phyloP scores from a whole-genome alignment of 2,113 vertebrate genomes.

The Pygathrix nemaeus region DNA sequence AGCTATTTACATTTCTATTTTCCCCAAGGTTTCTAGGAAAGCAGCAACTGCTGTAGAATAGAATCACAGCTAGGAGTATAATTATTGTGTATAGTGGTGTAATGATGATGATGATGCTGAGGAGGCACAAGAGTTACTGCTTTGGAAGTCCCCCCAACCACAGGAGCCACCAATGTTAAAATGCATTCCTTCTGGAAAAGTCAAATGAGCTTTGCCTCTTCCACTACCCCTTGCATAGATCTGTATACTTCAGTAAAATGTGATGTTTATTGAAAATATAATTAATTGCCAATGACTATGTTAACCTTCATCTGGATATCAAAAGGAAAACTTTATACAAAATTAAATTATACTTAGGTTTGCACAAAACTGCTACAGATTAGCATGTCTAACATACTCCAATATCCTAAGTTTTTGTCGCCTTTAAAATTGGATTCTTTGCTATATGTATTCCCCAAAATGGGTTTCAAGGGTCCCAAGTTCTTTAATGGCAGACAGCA shows the following conservation, averaged over 20 bases:
- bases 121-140: background rate
- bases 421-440: background rate
- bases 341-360: background rate
- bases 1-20: background rate
- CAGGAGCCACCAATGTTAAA: background rate
- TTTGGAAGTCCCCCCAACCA: accelerated
- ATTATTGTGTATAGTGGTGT: accelerated
- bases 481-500: background rate
- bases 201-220: background rate
- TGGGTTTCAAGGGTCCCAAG: background rate
- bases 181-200: background rate
- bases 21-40: background rate
- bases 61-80: background rate
- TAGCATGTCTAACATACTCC: background rate
- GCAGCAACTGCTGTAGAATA: background rate
- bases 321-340: background rate
- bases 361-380: background rate
- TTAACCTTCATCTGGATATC: background rate
- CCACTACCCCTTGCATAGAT: background rate
- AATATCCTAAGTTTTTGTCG: background rate
- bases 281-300: background rate
- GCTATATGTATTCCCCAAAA: background rate
- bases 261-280: background rate
- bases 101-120: too few species aligned
- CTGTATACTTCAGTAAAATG: background rate